Conservation (phyloP, 1,140 invertebrate genomes). For the Nasonia vitripennis region DNA sequence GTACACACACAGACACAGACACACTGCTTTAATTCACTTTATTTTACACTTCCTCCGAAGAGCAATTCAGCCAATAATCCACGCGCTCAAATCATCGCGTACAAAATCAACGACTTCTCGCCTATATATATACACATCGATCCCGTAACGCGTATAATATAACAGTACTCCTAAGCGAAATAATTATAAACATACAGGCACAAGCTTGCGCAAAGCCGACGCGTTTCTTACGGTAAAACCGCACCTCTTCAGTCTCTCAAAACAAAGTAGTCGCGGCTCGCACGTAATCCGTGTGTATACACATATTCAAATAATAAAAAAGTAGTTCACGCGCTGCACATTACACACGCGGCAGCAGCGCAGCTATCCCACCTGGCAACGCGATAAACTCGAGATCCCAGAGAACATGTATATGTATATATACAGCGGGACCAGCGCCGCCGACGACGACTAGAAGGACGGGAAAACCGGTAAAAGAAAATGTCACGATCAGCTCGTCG, state of each 20-base stretch:
- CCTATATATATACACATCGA: too few species aligned
- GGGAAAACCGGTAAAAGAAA: slow-evolving; percentile 65
- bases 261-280: not conserved
- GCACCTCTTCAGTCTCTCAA: not conserved
- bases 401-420: not conserved
- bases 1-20: too few species aligned
- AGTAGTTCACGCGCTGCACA: not conserved
- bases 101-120: too few species aligned
- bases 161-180: not conserved
- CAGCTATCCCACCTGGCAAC: not conserved
- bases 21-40: not conserved
- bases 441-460: slow-evolving; percentile 7
- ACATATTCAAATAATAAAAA: not conserved
- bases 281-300: not conserved
- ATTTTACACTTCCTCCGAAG: not conserved
- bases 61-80: too few species aligned
- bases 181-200: not conserved
- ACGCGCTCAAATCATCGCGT: too few species aligned
- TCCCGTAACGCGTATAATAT: too few species aligned
- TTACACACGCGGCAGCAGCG: not conserved
- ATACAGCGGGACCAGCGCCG: not conserved
- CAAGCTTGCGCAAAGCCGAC: not conserved
- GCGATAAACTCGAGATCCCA: not conserved
- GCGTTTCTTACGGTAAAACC: not conserved
- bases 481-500: slow-evolving; percentile 58